Evolutionary conservation across 2,113 vertebrate species (phyloP).

Genomic region (Brachyhypopomus occidentalis): DNA sequence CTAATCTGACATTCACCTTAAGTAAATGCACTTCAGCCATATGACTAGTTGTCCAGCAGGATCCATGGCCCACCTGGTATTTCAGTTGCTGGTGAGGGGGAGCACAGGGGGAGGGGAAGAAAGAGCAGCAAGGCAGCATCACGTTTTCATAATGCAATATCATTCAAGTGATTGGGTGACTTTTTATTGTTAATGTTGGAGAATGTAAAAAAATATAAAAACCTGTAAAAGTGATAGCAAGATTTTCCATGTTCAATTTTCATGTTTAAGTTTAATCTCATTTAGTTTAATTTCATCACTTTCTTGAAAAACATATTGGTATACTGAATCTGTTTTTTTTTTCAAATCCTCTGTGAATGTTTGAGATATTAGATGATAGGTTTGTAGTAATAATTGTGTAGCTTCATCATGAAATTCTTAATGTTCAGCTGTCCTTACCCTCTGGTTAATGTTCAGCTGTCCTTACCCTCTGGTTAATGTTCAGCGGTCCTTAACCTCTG

Average conservation of each 20-base stretch:
- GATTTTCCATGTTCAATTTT: too few relatives aligned
- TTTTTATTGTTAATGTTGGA: not conserved
- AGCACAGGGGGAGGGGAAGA: not conserved
- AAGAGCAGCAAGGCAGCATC: conserved; percentile 8
- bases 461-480: too few relatives aligned
- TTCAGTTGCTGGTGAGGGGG: conserved; percentile 46
- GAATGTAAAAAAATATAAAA: not conserved
- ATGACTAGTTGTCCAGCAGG: conserved; percentile 58
- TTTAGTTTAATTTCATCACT: too few relatives aligned
- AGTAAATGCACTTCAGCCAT: conserved; percentile 59
- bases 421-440: not conserved
- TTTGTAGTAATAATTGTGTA: not conserved
- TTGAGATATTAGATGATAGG: not conserved
- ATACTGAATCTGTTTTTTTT: not conserved
- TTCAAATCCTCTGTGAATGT: not conserved
- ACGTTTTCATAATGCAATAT: not conserved
- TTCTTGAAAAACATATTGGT: not conserved
- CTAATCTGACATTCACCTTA: conserved; percentile 64
- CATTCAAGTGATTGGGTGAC: not conserved
- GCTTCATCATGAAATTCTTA: not conserved
- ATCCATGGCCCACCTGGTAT: conserved; percentile 61
- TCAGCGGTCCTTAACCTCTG: not conserved
- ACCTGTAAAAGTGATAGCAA: not conserved
- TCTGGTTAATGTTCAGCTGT: not conserved
- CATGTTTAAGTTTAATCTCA: too few relatives aligned